Base-by-base conservation (phyloP, 2,888 invertebrate species). In the Trichacis sp. region DNA sequence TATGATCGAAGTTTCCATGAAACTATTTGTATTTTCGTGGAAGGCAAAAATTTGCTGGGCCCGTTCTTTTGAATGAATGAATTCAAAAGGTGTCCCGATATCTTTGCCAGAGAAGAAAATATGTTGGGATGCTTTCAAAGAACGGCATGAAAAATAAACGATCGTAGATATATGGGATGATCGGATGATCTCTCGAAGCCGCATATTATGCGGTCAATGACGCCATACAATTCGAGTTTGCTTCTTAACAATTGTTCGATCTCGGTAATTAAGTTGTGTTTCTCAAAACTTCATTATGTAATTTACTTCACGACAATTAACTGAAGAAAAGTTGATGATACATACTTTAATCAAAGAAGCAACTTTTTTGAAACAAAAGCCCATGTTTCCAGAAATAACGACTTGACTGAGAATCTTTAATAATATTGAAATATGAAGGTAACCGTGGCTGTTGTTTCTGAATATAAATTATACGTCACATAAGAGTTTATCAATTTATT, bases 151-250 rank as follows among this genome's bases (percentile, higher is more conserved):
- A 40, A 40, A 40, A 40, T 40, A 40, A 14, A 40, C 5, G 40
- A 9, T 15, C 5, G 40, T 15, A 12, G 14, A 9, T 12, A 14
- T 9, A 9, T 36, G n/a, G 36, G 6, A 40, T 40, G 40, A 40
- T 40, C 40, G 40, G 40, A 40, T 40, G 40, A 40, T 40, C 40
- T 33, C 33, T n/a, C n/a, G 33, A 8, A n/a, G 24, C 8, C 24
- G 33, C n/a, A 33, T 15, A 40, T 40, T 40, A 40, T 40, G 40
- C 40, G 40, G 40, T 40, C 40, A 40, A 40, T 40, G 40, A 40
- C 40, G 40, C 40, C 40, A 14, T 5, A 12, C 14, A 40, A 15
- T n/a, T n/a, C 40, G 40, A 40, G 40, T 40, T 40, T 40, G 40
- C 40, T 40, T 40, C 40, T 40, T 14, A 40, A 40, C 40, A 14